phyloP scores from a whole-genome alignment of 2,113 vertebrate genomes.

The Phoenicopterus ruber region DNA sequence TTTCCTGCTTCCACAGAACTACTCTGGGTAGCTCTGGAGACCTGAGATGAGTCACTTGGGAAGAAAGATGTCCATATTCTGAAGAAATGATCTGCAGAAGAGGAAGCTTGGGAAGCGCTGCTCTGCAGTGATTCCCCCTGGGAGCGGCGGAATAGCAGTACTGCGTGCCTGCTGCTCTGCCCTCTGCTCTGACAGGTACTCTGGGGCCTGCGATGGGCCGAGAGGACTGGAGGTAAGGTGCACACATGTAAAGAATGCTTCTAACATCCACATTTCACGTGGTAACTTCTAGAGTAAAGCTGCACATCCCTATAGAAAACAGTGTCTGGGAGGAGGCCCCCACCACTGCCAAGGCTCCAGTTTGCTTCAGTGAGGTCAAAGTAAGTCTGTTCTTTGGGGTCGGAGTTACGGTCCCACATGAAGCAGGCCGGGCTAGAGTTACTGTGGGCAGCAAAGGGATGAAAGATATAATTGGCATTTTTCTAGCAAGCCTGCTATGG shows the following conservation, averaged over 20 bases:
- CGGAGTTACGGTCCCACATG: rapidly evolving
- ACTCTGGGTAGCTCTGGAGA: not conserved
- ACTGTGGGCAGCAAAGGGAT: not conserved
- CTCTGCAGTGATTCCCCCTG: not conserved
- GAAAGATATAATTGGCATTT: not conserved
- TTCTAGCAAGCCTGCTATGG: not conserved
- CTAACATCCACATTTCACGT: not conserved
- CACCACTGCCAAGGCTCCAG: rapidly evolving
- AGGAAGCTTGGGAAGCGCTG: not conserved
- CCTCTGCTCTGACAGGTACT: not conserved
- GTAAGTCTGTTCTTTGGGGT: not conserved
- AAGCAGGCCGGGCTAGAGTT: not conserved
- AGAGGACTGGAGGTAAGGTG: not conserved
- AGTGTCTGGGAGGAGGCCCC: not conserved
- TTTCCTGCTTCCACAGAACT: not conserved
- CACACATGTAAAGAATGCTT: not conserved
- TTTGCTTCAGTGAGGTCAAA: not conserved
- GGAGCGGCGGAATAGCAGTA: not conserved
- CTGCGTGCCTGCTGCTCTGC: not conserved
- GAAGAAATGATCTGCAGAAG: not conserved
- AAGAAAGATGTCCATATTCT: not conserved
- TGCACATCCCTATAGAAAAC: not conserved
- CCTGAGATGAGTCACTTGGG: not conserved
- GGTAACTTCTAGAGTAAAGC: not conserved
- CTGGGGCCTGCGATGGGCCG: not conserved